phyloP scores from a whole-genome alignment of 2,888 invertebrate genomes.

The Bursaphelenchus okinawaensis region DNA sequence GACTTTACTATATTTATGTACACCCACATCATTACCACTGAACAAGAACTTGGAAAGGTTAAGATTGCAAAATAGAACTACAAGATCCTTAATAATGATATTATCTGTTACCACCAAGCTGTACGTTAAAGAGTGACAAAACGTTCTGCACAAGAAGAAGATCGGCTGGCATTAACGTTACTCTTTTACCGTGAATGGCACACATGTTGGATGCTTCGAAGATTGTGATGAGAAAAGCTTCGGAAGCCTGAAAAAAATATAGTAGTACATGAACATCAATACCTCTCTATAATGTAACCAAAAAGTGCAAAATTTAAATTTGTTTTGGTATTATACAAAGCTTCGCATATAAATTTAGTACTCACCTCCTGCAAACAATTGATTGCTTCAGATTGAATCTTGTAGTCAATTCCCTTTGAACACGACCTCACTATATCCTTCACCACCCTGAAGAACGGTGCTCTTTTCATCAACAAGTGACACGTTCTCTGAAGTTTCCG shows the following conservation, averaged over 20 bases:
- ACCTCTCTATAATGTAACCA: neutral
- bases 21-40: too few relatives aligned
- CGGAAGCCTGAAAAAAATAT: constrained; percentile 22
- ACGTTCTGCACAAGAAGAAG: constrained; percentile 21
- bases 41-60: too few relatives aligned
- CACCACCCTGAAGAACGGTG: constrained; percentile 20
- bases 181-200: constrained; percentile 23
- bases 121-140: constrained; percentile 3
- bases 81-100: too few relatives aligned
- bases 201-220: constrained; percentile 26
- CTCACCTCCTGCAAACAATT: constrained; percentile 25
- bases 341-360: too few relatives aligned
- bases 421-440: constrained; percentile 15
- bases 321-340: too few relatives aligned
- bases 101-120: too few relatives aligned
- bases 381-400: constrained; percentile 21
- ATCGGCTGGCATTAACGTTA: constrained; percentile 27
- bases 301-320: neutral
- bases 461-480: constrained; percentile 10
- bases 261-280: constrained; percentile 3
- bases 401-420: neutral
- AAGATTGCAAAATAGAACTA: too few relatives aligned
- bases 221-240: constrained; percentile 20
- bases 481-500: constrained; percentile 21
- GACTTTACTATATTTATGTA: too few relatives aligned